Evolutionary conservation across 1,140 invertebrate species (phyloP).

Genomic region (Diorhabda elongata): DNA sequence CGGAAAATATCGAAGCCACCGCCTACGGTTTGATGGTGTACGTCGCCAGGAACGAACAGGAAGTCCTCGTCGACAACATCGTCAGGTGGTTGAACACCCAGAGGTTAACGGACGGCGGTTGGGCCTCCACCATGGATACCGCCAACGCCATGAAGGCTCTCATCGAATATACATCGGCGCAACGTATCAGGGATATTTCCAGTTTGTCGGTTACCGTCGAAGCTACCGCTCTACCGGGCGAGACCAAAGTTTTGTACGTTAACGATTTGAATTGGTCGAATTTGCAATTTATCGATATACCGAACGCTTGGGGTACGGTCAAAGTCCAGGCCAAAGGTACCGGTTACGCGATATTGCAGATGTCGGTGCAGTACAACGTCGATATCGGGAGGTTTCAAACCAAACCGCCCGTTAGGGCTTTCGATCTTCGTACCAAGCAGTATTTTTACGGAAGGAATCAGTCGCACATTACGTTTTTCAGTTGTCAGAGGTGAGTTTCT

Average conservation of each 20-base stretch:
- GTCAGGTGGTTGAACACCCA: slow-evolving; percentile 92
- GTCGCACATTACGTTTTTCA: slow-evolving; percentile 81
- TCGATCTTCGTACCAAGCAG: slow-evolving; percentile 66
- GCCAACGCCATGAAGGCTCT: slow-evolving; percentile 84
- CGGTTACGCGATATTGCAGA: slow-evolving; percentile 86
- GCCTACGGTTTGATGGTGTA: slow-evolving; percentile 89
- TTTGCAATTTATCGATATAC: slow-evolving; percentile 76
- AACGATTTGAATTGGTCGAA: slow-evolving; percentile 70
- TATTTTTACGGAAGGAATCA: slow-evolving; percentile 86
- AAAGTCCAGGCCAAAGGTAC: slow-evolving; percentile 85
- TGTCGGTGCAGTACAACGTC: slow-evolving; percentile 94
- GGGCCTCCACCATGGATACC: slow-evolving; percentile 90
- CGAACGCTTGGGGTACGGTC: slow-evolving; percentile 88
- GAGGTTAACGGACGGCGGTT: slow-evolving; percentile 85
- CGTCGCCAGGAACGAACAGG: slow-evolving; percentile 79
- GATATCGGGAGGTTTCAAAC: slow-evolving; percentile 84
- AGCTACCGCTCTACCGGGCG: slow-evolving; percentile 72
- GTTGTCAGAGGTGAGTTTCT: slow-evolving; percentile 69
- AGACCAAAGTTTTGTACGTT: slow-evolving; percentile 57
- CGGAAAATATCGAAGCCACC: slow-evolving; percentile 87
- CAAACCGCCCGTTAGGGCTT: slow-evolving; percentile 72
- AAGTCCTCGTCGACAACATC: slow-evolving; percentile 75
- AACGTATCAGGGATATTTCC: slow-evolving; percentile 83
- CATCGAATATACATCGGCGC: slow-evolving; percentile 82
- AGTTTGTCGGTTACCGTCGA: slow-evolving; percentile 75